Evolutionary conservation across 1,140 invertebrate species (phyloP).

Genomic region (Marisa cornuarietis): DNA sequence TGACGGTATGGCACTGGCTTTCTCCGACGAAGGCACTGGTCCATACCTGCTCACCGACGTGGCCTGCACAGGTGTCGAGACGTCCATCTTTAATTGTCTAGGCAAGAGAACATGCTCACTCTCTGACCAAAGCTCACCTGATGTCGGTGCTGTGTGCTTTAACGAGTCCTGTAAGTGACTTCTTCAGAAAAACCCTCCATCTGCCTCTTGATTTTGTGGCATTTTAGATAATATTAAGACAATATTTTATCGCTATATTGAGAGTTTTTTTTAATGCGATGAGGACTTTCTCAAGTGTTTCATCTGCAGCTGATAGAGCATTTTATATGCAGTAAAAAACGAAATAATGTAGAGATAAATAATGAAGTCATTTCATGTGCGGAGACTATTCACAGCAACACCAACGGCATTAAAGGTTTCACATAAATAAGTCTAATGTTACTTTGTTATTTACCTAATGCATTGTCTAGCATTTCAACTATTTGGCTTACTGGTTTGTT

Average conservation of each 20-base stretch:
- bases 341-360: neutral
- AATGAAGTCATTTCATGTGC: no score
- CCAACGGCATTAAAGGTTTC: no score
- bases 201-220: no score
- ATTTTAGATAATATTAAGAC: no score
- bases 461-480: neutral
- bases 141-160: slow-evolving; percentile 40
- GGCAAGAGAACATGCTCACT: slow-evolving; percentile 34
- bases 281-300: no score
- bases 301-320: neutral
- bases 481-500: neutral
- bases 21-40: slow-evolving; percentile 26
- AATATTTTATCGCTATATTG: no score
- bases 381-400: no score
- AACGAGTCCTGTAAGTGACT: slow-evolving; percentile 24
- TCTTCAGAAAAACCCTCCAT: no score
- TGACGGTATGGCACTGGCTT: slow-evolving; percentile 36
- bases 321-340: neutral
- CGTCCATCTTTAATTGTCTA: slow-evolving; percentile 31
- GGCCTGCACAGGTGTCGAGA: slow-evolving; percentile 37
- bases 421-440: no score
- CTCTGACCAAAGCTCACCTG: slow-evolving; percentile 4
- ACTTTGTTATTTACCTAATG: neutral
- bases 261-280: no score
- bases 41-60: slow-evolving; percentile 40